Evolutionary conservation across 2,113 vertebrate genomes (phyloP).

Genomic region (Otocyon megalotis): DNA sequence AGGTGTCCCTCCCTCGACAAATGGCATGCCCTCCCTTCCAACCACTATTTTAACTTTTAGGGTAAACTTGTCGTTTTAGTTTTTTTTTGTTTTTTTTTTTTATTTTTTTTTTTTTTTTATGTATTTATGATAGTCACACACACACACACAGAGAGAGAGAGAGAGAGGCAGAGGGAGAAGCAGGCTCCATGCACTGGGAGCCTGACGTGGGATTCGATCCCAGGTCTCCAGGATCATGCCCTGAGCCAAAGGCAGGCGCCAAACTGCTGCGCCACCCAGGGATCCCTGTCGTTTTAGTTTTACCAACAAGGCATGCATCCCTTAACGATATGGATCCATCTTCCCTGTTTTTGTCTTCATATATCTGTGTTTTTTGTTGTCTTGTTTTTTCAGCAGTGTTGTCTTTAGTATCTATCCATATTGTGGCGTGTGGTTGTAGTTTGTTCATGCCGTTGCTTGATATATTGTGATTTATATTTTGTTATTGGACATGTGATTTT

Average conservation of each 20-base stretch:
- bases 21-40: neutral
- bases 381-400: neutral
- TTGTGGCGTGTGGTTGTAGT: neutral
- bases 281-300: neutral
- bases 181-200: no score
- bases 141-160: no score
- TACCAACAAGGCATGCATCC: neutral
- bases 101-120: neutral
- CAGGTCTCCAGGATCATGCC: no score
- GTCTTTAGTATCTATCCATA: neutral
- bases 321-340: neutral
- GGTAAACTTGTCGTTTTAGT: neutral
- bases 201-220: no score
- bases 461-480: neutral
- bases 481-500: neutral
- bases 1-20: neutral
- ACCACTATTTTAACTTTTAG: neutral
- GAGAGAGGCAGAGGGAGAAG: no score
- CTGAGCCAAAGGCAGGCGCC: no score
- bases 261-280: no score
- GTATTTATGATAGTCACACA: no score
- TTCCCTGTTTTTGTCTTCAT: neutral
- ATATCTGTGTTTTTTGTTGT: accelerated
- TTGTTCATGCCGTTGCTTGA: neutral
- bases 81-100: no score